Evolutionary conservation across 2,888 invertebrate genomes (phyloP).

Genomic region (Cantharis rufa): DNA sequence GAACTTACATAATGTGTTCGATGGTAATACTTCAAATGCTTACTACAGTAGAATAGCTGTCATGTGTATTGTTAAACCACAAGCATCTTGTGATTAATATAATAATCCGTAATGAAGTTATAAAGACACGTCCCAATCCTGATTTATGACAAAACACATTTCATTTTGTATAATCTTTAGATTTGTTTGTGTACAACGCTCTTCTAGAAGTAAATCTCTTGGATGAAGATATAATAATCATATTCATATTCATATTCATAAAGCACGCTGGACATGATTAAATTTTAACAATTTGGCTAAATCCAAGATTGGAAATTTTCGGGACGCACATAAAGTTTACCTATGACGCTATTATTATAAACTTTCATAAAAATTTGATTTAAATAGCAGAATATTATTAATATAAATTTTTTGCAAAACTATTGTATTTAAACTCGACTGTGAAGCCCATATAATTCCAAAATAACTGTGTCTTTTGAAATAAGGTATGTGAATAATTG

Average conservation of each 20-base stretch:
- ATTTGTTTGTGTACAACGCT: constrained; percentile 44
- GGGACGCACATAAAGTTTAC: not conserved
- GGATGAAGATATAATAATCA: constrained; percentile 46
- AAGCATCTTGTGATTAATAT: constrained; percentile 55
- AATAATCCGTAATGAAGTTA: constrained; percentile 57
- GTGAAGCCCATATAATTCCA: constrained; percentile 12
- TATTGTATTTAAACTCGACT: constrained; percentile 7
- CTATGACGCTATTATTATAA: not conserved
- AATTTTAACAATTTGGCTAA: constrained; percentile 53
- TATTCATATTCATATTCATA: constrained; percentile 53
- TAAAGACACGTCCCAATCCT: constrained; percentile 53
- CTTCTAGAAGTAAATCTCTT: constrained; percentile 44
- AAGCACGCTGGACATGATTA: constrained; percentile 50
- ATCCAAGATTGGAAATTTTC: not conserved
- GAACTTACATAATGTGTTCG: constrained; percentile 28
- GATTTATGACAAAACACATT: constrained; percentile 54
- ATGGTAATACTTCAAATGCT: constrained; percentile 17
- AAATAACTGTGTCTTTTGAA: constrained; percentile 21
- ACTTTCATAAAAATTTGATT: not conserved
- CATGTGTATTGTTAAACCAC: constrained; percentile 47
- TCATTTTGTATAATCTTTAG: constrained; percentile 49
- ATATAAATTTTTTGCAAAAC: constrained; percentile 3
- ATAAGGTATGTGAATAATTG: constrained; percentile 18
- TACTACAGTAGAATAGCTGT: constrained; percentile 39
- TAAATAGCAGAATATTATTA: not conserved